phyloP scores from a whole-genome alignment of 2,888 invertebrate species.

The Tubulanus polymorphus region DNA sequence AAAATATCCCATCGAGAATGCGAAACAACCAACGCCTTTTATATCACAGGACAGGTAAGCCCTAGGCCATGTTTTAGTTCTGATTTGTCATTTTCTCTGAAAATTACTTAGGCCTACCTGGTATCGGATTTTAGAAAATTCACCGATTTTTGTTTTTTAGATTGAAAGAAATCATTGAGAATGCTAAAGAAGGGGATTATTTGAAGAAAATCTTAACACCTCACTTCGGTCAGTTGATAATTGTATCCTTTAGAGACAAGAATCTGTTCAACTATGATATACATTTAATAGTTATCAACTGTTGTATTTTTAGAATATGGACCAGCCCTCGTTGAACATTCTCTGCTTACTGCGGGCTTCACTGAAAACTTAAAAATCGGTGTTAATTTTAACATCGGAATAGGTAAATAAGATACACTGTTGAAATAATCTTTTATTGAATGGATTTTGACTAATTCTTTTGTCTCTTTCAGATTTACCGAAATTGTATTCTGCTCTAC shows the following conservation, averaged over 20 bases:
- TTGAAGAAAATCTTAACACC: constrained; percentile 79
- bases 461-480: constrained; percentile 28
- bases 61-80: too few species aligned
- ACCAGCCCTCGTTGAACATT: constrained; percentile 85
- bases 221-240: constrained; percentile 61
- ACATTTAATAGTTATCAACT: constrained; percentile 3
- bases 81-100: too few species aligned
- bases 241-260: not conserved
- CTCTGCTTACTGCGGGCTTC: constrained; percentile 70
- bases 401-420: not conserved
- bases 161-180: constrained; percentile 58
- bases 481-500: constrained; percentile 63
- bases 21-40: constrained; percentile 38
- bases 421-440: too few species aligned
- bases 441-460: not conserved
- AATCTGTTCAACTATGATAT: not conserved
- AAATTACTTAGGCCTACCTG: too few species aligned
- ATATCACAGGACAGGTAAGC: constrained; percentile 36
- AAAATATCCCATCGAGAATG: constrained; percentile 63
- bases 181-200: constrained; percentile 69
- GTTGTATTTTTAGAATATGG: constrained; percentile 70
- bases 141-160: constrained; percentile 26
- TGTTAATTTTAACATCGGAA: too few species aligned
- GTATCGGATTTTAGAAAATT: too few species aligned
- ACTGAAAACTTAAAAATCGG: constrained; percentile 56